Evolutionary conservation across 2,888 invertebrate genomes (phyloP).

Genomic region (Cantharis nigra): DNA sequence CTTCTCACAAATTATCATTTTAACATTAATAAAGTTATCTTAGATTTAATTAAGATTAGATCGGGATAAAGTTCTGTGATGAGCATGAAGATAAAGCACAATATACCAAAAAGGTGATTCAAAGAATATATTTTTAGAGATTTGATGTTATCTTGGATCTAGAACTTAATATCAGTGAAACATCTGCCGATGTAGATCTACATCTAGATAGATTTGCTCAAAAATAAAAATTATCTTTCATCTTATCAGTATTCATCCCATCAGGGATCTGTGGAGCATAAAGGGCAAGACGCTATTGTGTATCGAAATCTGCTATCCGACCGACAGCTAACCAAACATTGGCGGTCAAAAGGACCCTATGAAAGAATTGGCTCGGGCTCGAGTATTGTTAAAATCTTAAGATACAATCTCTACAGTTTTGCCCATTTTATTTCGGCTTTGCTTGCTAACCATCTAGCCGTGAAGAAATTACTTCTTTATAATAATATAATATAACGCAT

Average conservation of each 20-base stretch:
- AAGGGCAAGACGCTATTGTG: constrained; percentile 46
- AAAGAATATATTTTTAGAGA: constrained; percentile 12
- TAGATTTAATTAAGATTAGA: constrained; percentile 27
- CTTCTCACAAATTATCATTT: not conserved
- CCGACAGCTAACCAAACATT: constrained; percentile 72
- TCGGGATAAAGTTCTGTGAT: constrained; percentile 9
- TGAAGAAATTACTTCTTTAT: constrained; percentile 58
- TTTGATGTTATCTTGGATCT: constrained; percentile 32
- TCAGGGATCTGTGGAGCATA: constrained; percentile 40
- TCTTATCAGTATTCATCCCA: constrained; percentile 52
- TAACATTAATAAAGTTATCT: constrained; percentile 16
- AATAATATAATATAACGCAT: constrained; percentile 57
- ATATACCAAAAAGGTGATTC: constrained; percentile 20
- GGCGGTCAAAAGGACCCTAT: constrained; percentile 61
- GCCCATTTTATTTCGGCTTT: constrained; percentile 47
- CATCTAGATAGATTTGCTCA: constrained; percentile 17
- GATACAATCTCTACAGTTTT: constrained; percentile 53
- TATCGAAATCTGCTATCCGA: constrained; percentile 42
- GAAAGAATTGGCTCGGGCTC: constrained; percentile 52
- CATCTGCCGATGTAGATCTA: constrained; percentile 33
- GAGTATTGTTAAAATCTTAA: constrained; percentile 46
- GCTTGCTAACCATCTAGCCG: constrained; percentile 54
- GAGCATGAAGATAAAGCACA: constrained; percentile 12
- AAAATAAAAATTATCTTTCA: constrained; percentile 33
- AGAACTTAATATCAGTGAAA: constrained; percentile 27